A percentile compares a stretch with the other conserved stretches of the same genome.
These are phyloP conservation scores for Microtus montanus DNA, from an alignment of 2,113 vertebrate species.

Conservation along the genomic window DNA sequence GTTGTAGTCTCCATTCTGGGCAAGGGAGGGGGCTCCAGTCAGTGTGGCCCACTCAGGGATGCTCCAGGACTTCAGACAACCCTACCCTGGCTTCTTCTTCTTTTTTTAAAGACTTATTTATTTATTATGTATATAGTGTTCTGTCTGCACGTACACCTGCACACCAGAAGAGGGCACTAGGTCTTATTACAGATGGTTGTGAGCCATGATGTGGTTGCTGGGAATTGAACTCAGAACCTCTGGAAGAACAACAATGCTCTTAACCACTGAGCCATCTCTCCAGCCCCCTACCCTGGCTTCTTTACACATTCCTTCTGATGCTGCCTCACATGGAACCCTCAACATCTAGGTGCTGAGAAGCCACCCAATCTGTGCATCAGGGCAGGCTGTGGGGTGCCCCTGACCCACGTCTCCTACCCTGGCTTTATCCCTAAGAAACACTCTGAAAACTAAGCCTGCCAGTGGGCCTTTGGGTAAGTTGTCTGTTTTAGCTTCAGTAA, in stretches of 20 bases:
- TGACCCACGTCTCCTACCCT: fast-evolving
- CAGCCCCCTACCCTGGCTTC: not conserved
- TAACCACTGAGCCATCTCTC: no score
- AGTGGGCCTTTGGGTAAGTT: not conserved
- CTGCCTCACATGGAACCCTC: fast-evolving
- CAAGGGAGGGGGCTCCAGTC: not conserved
- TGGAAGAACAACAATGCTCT: no score
- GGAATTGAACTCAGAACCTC: no score
- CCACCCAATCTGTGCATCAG: fast-evolving
- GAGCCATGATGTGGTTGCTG: no score
- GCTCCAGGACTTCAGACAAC: no score
- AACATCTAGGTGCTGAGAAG: not conserved
- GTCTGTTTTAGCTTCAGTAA: no score
- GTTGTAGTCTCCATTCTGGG: conserved; percentile 98
- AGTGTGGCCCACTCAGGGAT: fast-evolving
- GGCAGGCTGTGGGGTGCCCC: not conserved
- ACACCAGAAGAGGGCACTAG: no score
- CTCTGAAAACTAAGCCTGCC: not conserved
- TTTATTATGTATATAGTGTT: no score
- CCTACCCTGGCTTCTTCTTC: not conserved
- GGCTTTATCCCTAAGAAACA: not conserved
- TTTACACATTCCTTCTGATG: not conserved
- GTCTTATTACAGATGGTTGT: no score
- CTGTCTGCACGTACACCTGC: no score
- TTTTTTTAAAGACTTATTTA: no score